A percentile compares a stretch with the other conserved stretches of the same genome.
Conservation (phyloP, 2,888 invertebrate genomes). For the Panorpa germanica region DNA sequence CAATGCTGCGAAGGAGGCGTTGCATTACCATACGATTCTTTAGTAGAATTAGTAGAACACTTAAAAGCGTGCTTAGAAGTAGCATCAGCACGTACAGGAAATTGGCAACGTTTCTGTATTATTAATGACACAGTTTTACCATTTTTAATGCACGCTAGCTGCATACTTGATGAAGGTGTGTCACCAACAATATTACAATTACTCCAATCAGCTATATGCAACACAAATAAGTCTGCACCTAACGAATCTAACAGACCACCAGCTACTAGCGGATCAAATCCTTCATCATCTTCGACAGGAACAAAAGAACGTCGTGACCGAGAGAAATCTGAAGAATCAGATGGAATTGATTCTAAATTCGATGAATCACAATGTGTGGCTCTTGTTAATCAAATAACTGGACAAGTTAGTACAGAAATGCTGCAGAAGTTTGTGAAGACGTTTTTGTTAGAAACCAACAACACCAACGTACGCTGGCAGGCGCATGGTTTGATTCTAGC, state of each 20-base stretch:
- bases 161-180: constrained; percentile 76
- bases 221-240: constrained; percentile 23
- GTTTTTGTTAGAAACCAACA: constrained; percentile 84
- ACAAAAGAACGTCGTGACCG: constrained; percentile 33
- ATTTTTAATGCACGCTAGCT: constrained; percentile 68
- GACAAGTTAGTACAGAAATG: constrained; percentile 29
- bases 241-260: constrained; percentile 17
- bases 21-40: constrained; percentile 67
- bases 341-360: constrained; percentile 35
- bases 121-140: constrained; percentile 54
- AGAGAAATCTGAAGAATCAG: constrained; percentile 46
- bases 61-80: constrained; percentile 88
- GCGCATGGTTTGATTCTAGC: constrained; percentile 74
- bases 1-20: constrained; percentile 31
- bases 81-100: constrained; percentile 73
- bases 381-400: constrained; percentile 50
- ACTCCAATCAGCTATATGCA: constrained; percentile 74
- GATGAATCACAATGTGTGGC: constrained; percentile 46
- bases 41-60: constrained; percentile 90
- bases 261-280: constrained; percentile 12
- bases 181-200: constrained; percentile 81
- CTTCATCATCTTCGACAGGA: constrained; percentile 16
- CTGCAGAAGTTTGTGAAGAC: constrained; percentile 58
- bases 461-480: constrained; percentile 86
- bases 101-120: constrained; percentile 85